Base-by-base conservation (phyloP, 2,113 vertebrate genomes). In the Indri indri region DNA sequence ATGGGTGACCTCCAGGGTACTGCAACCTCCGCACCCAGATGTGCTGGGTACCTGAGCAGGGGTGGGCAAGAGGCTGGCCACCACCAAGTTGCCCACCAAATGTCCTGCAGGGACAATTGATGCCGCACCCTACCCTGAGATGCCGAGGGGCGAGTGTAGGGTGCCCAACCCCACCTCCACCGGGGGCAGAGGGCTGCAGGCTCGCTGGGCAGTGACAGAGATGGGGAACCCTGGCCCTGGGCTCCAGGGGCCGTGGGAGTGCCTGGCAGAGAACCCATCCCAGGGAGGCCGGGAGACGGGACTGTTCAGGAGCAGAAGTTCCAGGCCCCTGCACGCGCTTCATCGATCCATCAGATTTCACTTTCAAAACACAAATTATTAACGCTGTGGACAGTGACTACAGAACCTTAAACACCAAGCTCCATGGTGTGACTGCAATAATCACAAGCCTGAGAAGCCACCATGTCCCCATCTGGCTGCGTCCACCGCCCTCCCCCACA, bases 1-100 rank as follows among this genome's bases (percentile, higher is more conserved):
- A 14, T 0, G 3, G 63, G 14, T 0, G 6, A 3, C 9, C 25
- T 37, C 22, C 6, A 4, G 37, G 14, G 3, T n/a, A 14, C 3
- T 4, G 27, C 14, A 34, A 14, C n/a, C 50, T 86, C 30, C 13
- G 30, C 4, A 8, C 9, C 5, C 1, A 32, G 23, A 6, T 47
- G 61, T 2, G 57, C 18, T 7, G 10, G 68, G 37, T 42, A 1
- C 22, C 37, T 12, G 59, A 13, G 52, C 23, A 12, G 37, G 70
- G 14, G 13, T 25, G 17, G 25, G 17, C 6, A 4, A 45, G 50
- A 50, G 81, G 34, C 61, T 90, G 17, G 3, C 23, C 8, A 25
- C 85, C 22, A 54, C 45, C 22, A 14, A 22, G 50, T 0, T 27
- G 32, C 68, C 40, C 42, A 45, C 12, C 4, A 37, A n/a, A 4